These are phyloP conservation scores for Drosophila kokeensis DNA, from an alignment of 2,888 invertebrate species.

Conservation along the genomic window DNA sequence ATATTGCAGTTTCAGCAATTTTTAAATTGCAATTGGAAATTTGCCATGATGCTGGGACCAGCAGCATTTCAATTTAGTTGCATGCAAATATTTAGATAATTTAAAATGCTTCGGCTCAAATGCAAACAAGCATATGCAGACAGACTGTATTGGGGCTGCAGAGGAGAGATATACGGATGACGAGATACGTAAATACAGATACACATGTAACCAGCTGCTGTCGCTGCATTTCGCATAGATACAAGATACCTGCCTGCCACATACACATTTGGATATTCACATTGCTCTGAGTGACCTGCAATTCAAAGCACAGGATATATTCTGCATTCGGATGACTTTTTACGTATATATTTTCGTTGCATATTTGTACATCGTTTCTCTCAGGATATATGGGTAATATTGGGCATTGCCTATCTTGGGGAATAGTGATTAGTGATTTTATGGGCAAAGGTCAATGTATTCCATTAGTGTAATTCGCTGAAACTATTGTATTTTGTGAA, in stretches of 20 bases:
- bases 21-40: slow-evolving; percentile 32
- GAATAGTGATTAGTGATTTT: neutral
- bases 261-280: slow-evolving; percentile 50
- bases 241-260: slow-evolving; percentile 25
- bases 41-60: slow-evolving; percentile 9
- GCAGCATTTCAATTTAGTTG: slow-evolving; percentile 73
- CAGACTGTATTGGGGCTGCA: neutral
- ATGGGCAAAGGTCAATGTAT: neutral
- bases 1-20: slow-evolving; percentile 21
- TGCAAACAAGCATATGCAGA: slow-evolving; percentile 32
- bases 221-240: slow-evolving; percentile 54
- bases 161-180: neutral
- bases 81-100: slow-evolving; percentile 74
- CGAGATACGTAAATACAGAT: slow-evolving; percentile 34
- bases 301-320: neutral
- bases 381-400: neutral
- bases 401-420: neutral
- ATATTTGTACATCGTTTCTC: neutral
- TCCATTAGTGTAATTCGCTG: neutral
- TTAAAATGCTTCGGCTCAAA: slow-evolving; percentile 57
- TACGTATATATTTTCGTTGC: neutral
- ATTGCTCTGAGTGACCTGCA: slow-evolving; percentile 20
- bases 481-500: neutral
- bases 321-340: neutral
- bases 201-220: slow-evolving; percentile 57